Conservation (phyloP, 1,140 invertebrate species). For the Procambarus clarkii region DNA sequence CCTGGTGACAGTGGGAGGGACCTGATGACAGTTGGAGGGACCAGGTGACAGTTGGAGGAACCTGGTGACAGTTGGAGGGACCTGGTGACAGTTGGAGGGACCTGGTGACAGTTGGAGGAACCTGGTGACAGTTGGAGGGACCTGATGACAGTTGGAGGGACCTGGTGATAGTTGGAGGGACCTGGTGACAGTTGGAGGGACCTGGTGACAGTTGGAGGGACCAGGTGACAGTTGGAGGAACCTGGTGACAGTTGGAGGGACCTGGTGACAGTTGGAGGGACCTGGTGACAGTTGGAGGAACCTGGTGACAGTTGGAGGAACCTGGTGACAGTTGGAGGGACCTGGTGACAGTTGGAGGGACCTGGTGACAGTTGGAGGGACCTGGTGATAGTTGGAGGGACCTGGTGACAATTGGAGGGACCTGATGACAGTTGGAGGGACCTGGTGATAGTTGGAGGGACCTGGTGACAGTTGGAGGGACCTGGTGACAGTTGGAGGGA, state of each 20-base stretch:
- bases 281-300: background rate
- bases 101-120: too few relatives aligned
- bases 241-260: background rate
- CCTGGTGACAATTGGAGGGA: background rate
- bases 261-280: background rate
- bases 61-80: too few relatives aligned
- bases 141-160: too few relatives aligned
- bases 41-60: too few relatives aligned
- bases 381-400: background rate
- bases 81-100: too few relatives aligned
- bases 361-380: too few relatives aligned
- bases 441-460: background rate
- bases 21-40: too few relatives aligned
- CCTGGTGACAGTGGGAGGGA: too few relatives aligned
- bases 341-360: background rate
- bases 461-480: background rate
- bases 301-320: background rate
- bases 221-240: background rate
- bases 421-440: too few relatives aligned
- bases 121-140: too few relatives aligned
- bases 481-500: background rate
- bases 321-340: background rate
- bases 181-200: too few relatives aligned
- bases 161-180: background rate
- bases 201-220: background rate